These are phyloP conservation scores for Lepidochitona cinerea DNA, from an alignment of 2,888 invertebrate genomes.

Conservation along the genomic window DNA sequence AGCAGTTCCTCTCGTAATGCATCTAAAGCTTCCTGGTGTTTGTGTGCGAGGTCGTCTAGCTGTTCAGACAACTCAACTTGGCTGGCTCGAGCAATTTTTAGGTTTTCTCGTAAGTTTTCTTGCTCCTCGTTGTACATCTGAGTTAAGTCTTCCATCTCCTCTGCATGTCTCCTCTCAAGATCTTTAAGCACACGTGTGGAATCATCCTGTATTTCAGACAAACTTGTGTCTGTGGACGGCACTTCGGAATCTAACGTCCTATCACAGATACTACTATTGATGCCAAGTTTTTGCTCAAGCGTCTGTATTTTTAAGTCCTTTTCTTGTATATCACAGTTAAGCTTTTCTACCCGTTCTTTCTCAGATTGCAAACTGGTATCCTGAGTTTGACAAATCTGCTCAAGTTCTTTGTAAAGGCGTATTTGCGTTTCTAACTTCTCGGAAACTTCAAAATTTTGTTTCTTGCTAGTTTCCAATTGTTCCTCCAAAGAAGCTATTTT, in stretches of 20 bases:
- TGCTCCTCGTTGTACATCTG: constrained; percentile 44
- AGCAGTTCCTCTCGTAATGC: constrained; percentile 50
- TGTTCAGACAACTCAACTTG: constrained; percentile 20
- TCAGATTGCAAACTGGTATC: neutral
- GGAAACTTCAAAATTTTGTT: constrained; percentile 13
- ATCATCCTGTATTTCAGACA: neutral
- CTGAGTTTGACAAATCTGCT: neutral
- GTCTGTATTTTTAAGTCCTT: neutral
- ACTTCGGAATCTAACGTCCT: neutral
- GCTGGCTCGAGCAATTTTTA: constrained; percentile 11
- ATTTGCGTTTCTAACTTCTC: neutral
- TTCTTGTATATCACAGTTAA: neutral
- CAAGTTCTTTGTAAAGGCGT: neutral
- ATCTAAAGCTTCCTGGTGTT: constrained; percentile 33
- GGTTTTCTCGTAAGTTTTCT: constrained; percentile 10
- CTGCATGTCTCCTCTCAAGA: constrained; percentile 16
- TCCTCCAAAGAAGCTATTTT: constrained; percentile 41
- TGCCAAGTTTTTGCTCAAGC: neutral
- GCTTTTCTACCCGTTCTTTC: neutral
- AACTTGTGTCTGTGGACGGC: neutral
- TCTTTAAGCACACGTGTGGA: constrained; percentile 17
- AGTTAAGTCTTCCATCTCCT: constrained; percentile 48
- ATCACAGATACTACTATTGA: neutral
- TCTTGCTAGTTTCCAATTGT: constrained; percentile 31
- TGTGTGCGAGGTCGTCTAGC: constrained; percentile 33